These are phyloP conservation scores for Watsonalla binaria DNA, from an alignment of 2,888 invertebrate genomes.

Conservation along the genomic window DNA sequence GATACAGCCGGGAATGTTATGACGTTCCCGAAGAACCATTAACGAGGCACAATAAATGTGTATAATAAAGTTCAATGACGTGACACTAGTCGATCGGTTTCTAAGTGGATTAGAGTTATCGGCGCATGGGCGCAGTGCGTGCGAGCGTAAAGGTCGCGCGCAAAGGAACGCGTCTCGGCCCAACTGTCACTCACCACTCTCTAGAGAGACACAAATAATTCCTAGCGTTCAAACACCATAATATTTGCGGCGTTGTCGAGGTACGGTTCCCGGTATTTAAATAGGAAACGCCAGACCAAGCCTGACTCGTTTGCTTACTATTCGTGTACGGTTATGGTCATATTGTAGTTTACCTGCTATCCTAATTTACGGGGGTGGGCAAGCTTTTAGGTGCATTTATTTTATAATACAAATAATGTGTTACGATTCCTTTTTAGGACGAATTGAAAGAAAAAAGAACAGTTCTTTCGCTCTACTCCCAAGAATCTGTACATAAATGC, in stretches of 20 bases:
- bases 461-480: too few relatives aligned
- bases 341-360: too few relatives aligned
- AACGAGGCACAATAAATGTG: constrained; percentile 2
- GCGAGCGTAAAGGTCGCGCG: constrained; percentile 47
- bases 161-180: constrained; percentile 15
- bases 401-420: too few relatives aligned
- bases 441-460: too few relatives aligned
- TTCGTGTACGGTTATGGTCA: background rate
- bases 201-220: constrained; percentile 1
- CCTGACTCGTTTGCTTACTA: background rate
- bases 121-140: constrained; percentile 36
- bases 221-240: background rate
- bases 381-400: too few relatives aligned
- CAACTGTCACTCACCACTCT: constrained; percentile 34
- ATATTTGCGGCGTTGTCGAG: background rate
- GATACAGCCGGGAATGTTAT: constrained; percentile 7
- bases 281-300: background rate
- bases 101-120: constrained; percentile 50
- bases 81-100: constrained; percentile 36
- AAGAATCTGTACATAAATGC: too few relatives aligned
- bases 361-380: too few relatives aligned
- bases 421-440: too few relatives aligned
- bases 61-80: constrained; percentile 35
- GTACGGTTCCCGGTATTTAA: background rate
- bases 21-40: constrained; percentile 17